These are phyloP conservation scores for Colletes collaris DNA, from an alignment of 2,888 invertebrate species.

Conservation along the genomic window DNA sequence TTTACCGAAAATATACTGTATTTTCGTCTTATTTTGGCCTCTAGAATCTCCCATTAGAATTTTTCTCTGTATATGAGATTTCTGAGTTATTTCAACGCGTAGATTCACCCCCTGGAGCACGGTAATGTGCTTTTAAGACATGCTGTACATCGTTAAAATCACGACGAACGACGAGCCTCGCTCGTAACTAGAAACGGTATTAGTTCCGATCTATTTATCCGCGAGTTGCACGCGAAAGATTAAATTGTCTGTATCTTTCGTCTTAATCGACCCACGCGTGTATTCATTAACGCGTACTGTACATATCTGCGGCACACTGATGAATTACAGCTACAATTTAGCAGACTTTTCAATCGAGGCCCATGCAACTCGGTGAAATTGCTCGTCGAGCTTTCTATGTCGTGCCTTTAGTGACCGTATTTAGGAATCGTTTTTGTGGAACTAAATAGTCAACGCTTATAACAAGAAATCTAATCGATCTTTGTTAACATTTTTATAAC, in stretches of 20 bases:
- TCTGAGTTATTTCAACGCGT: too few relatives aligned
- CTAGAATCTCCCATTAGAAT: too few relatives aligned
- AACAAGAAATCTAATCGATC: constrained; percentile 28
- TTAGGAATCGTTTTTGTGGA: constrained; percentile 1
- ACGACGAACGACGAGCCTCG: neutral
- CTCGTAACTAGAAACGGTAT: constrained; percentile 14
- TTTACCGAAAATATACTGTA: too few relatives aligned
- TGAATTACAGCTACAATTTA: constrained; percentile 31
- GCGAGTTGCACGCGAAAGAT: constrained; percentile 15
- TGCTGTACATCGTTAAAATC: constrained; percentile 8
- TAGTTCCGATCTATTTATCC: constrained; percentile 39
- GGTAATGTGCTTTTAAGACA: neutral
- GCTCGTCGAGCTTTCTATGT: constrained; percentile 6
- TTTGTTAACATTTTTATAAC: neutral
- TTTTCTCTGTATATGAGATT: too few relatives aligned
- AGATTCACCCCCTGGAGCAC: too few relatives aligned
- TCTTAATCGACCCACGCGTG: constrained; percentile 34
- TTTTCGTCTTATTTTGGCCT: too few relatives aligned
- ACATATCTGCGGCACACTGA: neutral
- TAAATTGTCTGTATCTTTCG: constrained; percentile 34
- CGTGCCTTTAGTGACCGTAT: neutral
- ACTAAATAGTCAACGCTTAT: neutral
- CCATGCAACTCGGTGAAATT: constrained; percentile 13
- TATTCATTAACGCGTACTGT: constrained; percentile 25
- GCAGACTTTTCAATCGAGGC: constrained; percentile 27